Conservation (phyloP, 2,888 invertebrate genomes). For the Chrysotoxum bicinctum region DNA sequence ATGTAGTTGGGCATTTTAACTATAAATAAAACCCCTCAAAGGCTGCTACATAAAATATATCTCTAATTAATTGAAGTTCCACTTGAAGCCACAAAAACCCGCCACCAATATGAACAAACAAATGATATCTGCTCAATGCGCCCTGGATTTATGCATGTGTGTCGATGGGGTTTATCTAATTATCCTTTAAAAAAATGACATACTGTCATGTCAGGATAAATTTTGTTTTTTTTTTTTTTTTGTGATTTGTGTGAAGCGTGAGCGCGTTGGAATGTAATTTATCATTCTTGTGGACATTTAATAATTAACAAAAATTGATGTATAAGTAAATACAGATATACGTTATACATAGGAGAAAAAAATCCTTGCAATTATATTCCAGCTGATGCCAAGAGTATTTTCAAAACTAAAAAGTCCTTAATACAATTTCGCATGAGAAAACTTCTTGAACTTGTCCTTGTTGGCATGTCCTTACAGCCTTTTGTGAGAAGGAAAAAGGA, state of each 20-base stretch:
- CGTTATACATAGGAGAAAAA: not conserved
- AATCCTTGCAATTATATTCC: not conserved
- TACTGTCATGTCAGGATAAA: constrained; percentile 35
- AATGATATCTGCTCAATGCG: constrained; percentile 7
- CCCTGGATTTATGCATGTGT: constrained; percentile 11
- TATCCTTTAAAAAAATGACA: constrained; percentile 44
- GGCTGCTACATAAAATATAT: constrained; percentile 18
- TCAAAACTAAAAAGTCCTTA: not conserved
- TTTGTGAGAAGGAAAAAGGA: not conserved
- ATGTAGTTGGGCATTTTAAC: not conserved
- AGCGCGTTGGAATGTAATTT: not conserved
- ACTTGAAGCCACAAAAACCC: constrained; percentile 21
- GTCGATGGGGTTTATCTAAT: constrained; percentile 59
- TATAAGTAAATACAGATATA: too few relatives aligned
- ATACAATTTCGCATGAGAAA: not conserved
- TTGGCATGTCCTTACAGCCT: constrained; percentile 14
- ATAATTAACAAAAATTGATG: constrained; percentile 6
- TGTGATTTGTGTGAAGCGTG: not conserved
- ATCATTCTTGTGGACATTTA: constrained; percentile 20
- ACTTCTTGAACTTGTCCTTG: constrained; percentile 55
- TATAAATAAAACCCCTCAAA: not conserved
- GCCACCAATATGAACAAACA: not conserved
- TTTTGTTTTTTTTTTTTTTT: not conserved
- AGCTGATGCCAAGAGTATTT: not conserved
- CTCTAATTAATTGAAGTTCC: constrained; percentile 59